phyloP scores from a whole-genome alignment of 2,113 vertebrate genomes.

The Triplophysa rosa region DNA sequence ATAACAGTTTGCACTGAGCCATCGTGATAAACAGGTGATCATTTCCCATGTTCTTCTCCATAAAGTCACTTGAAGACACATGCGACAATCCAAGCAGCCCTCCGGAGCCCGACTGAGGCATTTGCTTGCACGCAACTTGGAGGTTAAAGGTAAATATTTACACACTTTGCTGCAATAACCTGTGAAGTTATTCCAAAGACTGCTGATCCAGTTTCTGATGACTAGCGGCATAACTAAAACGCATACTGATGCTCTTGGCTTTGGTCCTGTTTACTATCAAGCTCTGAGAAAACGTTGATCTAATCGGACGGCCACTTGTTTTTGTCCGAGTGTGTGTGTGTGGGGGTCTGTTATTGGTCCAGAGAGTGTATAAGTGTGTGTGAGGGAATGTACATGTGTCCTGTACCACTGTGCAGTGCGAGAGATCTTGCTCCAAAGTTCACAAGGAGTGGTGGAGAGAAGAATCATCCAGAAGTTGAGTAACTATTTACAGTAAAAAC shows the following conservation, averaged over 20 bases:
- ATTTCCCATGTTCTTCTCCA: constrained; percentile 21
- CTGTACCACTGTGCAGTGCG: neutral
- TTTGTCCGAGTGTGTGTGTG: neutral
- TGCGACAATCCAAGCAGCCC: neutral
- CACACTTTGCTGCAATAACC: constrained; percentile 1
- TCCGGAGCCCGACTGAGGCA: neutral
- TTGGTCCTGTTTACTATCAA: neutral
- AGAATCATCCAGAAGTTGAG: neutral
- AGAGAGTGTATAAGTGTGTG: constrained; percentile 1
- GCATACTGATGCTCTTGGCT: constrained; percentile 1
- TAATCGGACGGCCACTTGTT: neutral
- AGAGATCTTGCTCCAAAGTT: constrained; percentile 48
- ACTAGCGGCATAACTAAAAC: neutral
- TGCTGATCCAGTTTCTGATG: neutral
- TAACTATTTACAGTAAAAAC: constrained; percentile 5
- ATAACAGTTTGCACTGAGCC: neutral
- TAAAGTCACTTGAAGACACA: neutral
- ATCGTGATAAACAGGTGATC: neutral
- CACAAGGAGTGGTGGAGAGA: constrained; percentile 43
- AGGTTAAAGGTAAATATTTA: constrained; percentile 29
- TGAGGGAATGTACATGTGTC: constrained; percentile 17
- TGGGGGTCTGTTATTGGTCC: constrained; percentile 26
- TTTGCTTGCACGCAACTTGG: neutral
- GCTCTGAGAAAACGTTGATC: neutral
- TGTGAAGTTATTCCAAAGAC: neutral